Evolutionary conservation across 2,888 invertebrate genomes (phyloP).

Genomic region (Drosophila meridionalis): DNA sequence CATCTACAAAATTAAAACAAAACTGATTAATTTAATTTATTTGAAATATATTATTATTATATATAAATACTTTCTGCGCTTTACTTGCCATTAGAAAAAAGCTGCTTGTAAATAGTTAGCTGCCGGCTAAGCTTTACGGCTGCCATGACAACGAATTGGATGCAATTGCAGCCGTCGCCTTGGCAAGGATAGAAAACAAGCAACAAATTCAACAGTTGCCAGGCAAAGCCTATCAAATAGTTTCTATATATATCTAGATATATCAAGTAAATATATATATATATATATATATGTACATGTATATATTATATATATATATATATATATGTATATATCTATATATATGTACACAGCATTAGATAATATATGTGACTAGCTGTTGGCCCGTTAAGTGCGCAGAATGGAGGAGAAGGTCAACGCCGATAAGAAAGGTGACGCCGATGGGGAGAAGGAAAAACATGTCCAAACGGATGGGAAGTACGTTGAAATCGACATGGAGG

Average conservation of each 20-base stretch:
- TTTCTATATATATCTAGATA: constrained; percentile 1
- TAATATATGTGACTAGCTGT: neutral
- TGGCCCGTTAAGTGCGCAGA: neutral
- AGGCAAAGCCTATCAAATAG: constrained; percentile 42
- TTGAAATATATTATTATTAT: neutral
- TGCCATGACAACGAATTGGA: constrained; percentile 35
- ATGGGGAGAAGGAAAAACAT: too few species aligned
- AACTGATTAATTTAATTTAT: too few species aligned
- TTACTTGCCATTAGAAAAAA: neutral
- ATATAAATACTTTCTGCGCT: neutral
- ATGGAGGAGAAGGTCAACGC: neutral
- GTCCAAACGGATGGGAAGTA: too few species aligned
- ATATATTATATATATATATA: neutral
- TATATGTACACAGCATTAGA: constrained; percentile 8
- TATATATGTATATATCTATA: neutral
- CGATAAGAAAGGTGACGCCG: neutral
- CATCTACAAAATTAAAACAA: too few species aligned
- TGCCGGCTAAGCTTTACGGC: constrained; percentile 16
- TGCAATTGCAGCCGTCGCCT: constrained; percentile 19
- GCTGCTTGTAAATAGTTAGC: neutral
- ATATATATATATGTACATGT: constrained; percentile 1
- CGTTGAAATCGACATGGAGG: neutral
- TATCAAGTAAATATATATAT: neutral
- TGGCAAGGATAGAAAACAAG: constrained; percentile 18
- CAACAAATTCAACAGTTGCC: constrained; percentile 53